These are phyloP conservation scores for Nerophis ophidion DNA, from an alignment of 2,113 vertebrate species.

Conservation along the genomic window DNA sequence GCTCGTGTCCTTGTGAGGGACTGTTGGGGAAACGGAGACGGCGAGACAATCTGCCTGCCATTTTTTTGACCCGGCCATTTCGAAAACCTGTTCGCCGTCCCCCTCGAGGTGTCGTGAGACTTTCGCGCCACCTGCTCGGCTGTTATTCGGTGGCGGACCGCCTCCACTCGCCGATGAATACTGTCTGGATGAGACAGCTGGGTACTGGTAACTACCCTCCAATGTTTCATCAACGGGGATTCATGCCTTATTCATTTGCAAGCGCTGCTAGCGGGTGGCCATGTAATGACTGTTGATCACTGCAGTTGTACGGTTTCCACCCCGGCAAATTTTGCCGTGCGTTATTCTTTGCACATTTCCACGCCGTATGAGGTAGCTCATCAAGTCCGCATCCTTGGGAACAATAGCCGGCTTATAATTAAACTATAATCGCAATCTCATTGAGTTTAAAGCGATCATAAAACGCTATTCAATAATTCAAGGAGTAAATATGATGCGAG, in stretches of 20 bases:
- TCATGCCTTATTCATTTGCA: slow-evolving; percentile 66
- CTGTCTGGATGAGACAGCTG: slow-evolving; percentile 65
- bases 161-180: slow-evolving; percentile 49
- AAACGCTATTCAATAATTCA: slow-evolving; percentile 75
- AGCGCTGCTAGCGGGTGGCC: slow-evolving; percentile 51
- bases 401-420: slow-evolving; percentile 49
- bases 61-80: slow-evolving; percentile 44
- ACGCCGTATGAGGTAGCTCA: slow-evolving; percentile 53
- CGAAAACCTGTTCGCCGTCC: slow-evolving; percentile 52
- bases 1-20: slow-evolving; percentile 55
- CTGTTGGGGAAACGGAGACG: slow-evolving; percentile 58
- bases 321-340: slow-evolving; percentile 39
- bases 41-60: slow-evolving; percentile 46
- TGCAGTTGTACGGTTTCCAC: slow-evolving; percentile 54
- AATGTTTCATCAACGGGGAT: slow-evolving; percentile 69
- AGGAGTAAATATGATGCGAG: slow-evolving; percentile 68
- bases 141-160: slow-evolving; percentile 50
- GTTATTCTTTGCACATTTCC: slow-evolving; percentile 49
- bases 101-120: slow-evolving; percentile 38
- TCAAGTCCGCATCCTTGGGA: slow-evolving; percentile 53
- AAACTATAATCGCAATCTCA: slow-evolving; percentile 61
- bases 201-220: slow-evolving; percentile 63
- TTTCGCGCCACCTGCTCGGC: slow-evolving; percentile 53
- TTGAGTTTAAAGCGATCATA: slow-evolving; percentile 62
- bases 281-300: slow-evolving; percentile 63